Conservation (phyloP, 2,797 vertebrate species). For the Bucorvus abyssinicus region DNA sequence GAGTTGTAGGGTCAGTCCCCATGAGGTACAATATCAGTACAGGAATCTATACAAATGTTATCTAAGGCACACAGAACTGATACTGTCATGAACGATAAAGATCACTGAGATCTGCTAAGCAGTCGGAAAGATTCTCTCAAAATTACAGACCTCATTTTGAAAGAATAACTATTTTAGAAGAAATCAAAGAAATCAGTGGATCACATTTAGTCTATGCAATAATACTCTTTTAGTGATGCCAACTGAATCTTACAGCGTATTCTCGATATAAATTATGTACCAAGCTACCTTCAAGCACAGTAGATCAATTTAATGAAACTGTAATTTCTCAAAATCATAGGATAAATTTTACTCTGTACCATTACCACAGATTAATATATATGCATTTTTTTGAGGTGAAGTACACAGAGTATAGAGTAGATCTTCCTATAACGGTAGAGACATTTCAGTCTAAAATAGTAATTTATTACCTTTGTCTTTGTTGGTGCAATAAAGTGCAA, state of each 20-base stretch:
- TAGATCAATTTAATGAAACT: constrained; percentile 52
- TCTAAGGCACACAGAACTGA: background rate
- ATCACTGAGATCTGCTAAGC: background rate
- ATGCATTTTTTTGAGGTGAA: background rate
- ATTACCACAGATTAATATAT: background rate
- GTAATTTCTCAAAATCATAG: constrained; percentile 19
- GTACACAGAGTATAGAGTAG: background rate
- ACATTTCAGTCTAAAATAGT: constrained; percentile 21
- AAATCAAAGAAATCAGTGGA: constrained; percentile 28
- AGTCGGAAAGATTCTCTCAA: background rate
- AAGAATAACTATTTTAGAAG: background rate
- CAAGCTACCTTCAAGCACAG: constrained; percentile 33
- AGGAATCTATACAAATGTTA: background rate
- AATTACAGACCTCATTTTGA: background rate
- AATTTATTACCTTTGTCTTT: constrained; percentile 35
- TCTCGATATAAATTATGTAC: background rate
- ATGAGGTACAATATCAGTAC: background rate
- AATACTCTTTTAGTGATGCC: constrained; percentile 19
- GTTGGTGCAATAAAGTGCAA: constrained; percentile 26
- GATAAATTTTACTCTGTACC: constrained; percentile 32
- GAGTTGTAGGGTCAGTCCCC: background rate
- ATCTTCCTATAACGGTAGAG: background rate
- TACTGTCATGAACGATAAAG: background rate
- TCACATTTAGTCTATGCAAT: background rate
- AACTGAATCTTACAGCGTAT: background rate